Evolutionary conservation across 2,797 vertebrate genomes (phyloP).

Genomic region (Distichodus sexfasciatus): DNA sequence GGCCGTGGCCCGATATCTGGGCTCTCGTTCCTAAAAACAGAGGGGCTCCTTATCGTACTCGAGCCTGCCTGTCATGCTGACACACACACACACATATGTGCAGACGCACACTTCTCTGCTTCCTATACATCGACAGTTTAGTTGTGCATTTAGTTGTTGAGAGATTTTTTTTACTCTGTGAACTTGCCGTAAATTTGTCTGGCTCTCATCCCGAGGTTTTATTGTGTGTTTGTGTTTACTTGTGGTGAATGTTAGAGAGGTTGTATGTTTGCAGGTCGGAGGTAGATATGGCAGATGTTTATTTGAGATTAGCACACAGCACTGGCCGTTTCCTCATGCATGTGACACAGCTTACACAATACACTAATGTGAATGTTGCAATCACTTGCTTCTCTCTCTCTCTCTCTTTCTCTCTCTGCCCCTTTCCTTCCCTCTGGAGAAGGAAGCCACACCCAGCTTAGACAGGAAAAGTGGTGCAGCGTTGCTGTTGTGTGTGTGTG

Average conservation of each 20-base stretch:
- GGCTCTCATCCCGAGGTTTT: no score
- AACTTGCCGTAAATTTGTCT: no score
- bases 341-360: neutral
- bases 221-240: neutral
- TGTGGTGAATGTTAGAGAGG: neutral
- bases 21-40: conserved; percentile 62
- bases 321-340: neutral
- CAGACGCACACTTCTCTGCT: neutral
- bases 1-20: conserved; percentile 64
- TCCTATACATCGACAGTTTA: neutral
- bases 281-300: neutral
- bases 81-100: conserved; percentile 7
- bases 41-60: conserved; percentile 70
- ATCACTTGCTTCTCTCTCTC: neutral
- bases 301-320: neutral
- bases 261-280: neutral
- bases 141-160: neutral
- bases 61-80: conserved; percentile 30
- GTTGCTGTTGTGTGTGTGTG: neutral
- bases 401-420: neutral
- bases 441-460: conserved; percentile 19
- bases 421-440: no score
- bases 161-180: neutral
- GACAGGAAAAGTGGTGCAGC: conserved; percentile 7
- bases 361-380: neutral